These are phyloP conservation scores for Hyperoplus immaculatus DNA, from an alignment of 2,797 vertebrate genomes.

Conservation along the genomic window DNA sequence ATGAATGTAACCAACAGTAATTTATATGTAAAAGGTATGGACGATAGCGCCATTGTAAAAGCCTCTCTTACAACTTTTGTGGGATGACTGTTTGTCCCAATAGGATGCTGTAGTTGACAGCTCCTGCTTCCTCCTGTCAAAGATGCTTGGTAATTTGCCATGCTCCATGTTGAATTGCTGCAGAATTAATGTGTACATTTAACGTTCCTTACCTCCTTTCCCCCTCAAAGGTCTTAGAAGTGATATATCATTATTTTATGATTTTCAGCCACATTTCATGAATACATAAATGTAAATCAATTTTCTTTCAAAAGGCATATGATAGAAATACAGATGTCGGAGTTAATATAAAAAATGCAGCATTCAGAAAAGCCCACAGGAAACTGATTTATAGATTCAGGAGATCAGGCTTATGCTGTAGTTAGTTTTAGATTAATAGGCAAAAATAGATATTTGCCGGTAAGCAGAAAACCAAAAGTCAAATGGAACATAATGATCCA, in stretches of 20 bases:
- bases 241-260: conserved; percentile 33
- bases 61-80: conserved; percentile 23
- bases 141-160: conserved; percentile 54
- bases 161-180: conserved; percentile 40
- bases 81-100: conserved; percentile 42
- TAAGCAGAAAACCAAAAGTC: neutral
- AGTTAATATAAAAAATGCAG: conserved; percentile 47
- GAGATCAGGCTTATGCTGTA: conserved; percentile 8
- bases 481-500: conserved; percentile 2
- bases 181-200: conserved; percentile 49
- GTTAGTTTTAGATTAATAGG: conserved; percentile 13
- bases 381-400: conserved; percentile 7
- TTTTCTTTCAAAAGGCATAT: conserved; percentile 26
- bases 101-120: conserved; percentile 43
- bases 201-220: conserved; percentile 29
- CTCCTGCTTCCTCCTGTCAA: conserved; percentile 56
- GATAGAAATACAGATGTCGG: conserved; percentile 34
- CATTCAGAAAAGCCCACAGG: conserved; percentile 7
- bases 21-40: no score
- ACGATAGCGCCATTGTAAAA: conserved; percentile 10
- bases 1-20: no score
- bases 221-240: conserved; percentile 8
- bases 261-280: conserved; percentile 40
- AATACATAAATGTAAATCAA: conserved; percentile 56
- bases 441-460: neutral